Percentiles rank a stretch among this genome's conserved stretches.
Conservation (phyloP, 2,113 vertebrate species). For the Trematomus loennbergii region DNA sequence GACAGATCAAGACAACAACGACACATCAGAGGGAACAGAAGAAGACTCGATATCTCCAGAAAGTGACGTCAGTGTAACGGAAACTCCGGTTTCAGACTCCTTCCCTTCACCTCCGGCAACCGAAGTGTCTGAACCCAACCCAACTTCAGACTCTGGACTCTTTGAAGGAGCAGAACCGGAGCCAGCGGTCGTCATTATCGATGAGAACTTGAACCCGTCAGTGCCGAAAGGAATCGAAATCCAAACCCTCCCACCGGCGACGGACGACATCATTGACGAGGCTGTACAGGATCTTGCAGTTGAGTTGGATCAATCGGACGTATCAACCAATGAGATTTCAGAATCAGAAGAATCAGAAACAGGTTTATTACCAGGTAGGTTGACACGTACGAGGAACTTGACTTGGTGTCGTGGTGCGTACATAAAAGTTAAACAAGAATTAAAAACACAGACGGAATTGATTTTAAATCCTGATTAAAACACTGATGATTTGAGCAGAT, state of each 20-base stretch:
- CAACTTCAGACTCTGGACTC: conserved; percentile 60
- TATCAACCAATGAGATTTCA: conserved; percentile 4
- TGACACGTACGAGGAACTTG: too few species aligned
- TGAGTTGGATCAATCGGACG: conserved; percentile 56
- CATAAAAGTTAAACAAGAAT: too few species aligned
- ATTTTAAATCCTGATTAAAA: too few species aligned
- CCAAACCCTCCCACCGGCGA: not conserved
- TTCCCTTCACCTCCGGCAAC: conserved; percentile 35
- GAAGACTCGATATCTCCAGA: conserved; percentile 36
- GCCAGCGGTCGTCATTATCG: conserved; percentile 33
- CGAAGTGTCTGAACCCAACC: conserved; percentile 16
- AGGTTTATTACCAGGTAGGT: too few species aligned
- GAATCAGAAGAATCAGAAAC: too few species aligned
- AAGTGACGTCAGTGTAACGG: conserved; percentile 17
- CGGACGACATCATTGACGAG: not conserved
- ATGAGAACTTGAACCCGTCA: conserved; percentile 48
- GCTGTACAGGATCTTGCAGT: conserved; percentile 60
- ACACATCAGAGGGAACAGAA: conserved; percentile 64
- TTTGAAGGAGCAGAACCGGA: conserved; percentile 58
- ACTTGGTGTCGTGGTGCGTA: too few species aligned
- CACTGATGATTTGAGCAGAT: too few species aligned
- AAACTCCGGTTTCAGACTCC: conserved; percentile 27
- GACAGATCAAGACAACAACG: conserved; percentile 54
- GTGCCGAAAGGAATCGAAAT: conserved; percentile 8
- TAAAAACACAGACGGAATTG: too few species aligned